Conservation (phyloP, 2,888 invertebrate genomes). For the Acleris literana region DNA sequence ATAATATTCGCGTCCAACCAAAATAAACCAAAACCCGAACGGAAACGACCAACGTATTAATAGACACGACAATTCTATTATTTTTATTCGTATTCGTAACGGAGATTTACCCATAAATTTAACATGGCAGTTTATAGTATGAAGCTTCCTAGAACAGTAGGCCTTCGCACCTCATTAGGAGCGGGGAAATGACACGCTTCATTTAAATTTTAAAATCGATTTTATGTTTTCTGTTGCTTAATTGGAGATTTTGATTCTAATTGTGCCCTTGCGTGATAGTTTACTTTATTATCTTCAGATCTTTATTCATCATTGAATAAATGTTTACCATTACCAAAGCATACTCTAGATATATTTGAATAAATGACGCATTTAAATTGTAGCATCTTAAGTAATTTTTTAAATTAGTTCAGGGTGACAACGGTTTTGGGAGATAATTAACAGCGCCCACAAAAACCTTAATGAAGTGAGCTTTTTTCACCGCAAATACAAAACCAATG, state of each 20-base stretch:
- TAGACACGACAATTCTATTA: conserved; percentile 83
- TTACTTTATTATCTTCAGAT: conserved; percentile 18
- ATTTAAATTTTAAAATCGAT: conserved; percentile 49
- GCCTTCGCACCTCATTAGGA: conserved; percentile 67
- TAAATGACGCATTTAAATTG: background rate
- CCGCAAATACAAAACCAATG: conserved; percentile 38
- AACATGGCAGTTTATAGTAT: conserved; percentile 63
- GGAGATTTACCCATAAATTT: conserved; percentile 79
- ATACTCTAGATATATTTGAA: conserved; percentile 19
- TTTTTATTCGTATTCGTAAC: conserved; percentile 84
- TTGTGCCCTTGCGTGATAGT: conserved; percentile 27
- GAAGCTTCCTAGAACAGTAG: conserved; percentile 67
- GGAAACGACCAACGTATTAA: conserved; percentile 81
- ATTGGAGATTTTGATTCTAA: conserved; percentile 26
- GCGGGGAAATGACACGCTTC: conserved; percentile 55
- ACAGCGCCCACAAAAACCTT: conserved; percentile 16
- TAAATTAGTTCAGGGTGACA: conserved; percentile 13
- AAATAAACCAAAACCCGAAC: conserved; percentile 80
- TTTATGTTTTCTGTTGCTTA: conserved; percentile 20
- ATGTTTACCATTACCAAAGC: conserved; percentile 11
- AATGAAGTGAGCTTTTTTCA: conserved; percentile 25
- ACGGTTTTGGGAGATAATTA: conserved; percentile 27
- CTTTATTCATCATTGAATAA: conserved; percentile 27
- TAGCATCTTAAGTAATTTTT: conserved; percentile 1
- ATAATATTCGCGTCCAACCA: conserved; percentile 80